Percentiles rank a stretch among this genome's conserved stretches.
These are phyloP conservation scores for Himalopsyche anomala DNA, from an alignment of 2,888 invertebrate species.

Conservation along the genomic window DNA sequence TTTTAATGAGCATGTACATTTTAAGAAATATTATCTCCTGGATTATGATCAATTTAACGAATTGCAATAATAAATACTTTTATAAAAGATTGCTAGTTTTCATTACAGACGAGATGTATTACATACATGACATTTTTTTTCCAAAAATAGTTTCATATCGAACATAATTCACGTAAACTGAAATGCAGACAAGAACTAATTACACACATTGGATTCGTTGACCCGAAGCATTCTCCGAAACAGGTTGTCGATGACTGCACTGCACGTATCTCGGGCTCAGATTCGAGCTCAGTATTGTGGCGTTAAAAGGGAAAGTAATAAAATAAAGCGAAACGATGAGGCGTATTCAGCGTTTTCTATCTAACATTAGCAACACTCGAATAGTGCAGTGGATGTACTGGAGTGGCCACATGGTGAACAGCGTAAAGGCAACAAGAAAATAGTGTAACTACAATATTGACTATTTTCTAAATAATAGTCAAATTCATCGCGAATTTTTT, in stretches of 20 bases:
- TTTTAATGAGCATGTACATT: too few species aligned
- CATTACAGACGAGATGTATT: too few species aligned
- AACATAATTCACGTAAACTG: not conserved
- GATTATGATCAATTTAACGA: too few species aligned
- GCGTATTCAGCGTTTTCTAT: conserved; percentile 46
- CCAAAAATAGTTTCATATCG: not conserved
- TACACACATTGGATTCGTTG: not conserved
- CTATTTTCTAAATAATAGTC: too few species aligned
- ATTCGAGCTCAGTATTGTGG: conserved; percentile 3
- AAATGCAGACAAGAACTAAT: not conserved
- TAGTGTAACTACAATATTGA: too few species aligned
- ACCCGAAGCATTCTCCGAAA: conserved; percentile 10
- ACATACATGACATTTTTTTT: too few species aligned
- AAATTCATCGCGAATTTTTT: too few species aligned
- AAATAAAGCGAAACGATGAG: conserved; percentile 44
- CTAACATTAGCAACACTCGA: conserved; percentile 46
- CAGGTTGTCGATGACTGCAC: conserved; percentile 4
- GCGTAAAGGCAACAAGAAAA: not conserved
- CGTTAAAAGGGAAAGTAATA: conserved; percentile 48
- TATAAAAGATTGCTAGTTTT: too few species aligned
- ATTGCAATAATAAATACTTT: too few species aligned
- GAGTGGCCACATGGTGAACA: not conserved
- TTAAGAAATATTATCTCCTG: too few species aligned
- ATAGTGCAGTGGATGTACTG: conserved; percentile 3
- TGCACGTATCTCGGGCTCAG: not conserved